phyloP scores from a whole-genome alignment of 2,113 vertebrate species.

The Meleagris gallopavo region DNA sequence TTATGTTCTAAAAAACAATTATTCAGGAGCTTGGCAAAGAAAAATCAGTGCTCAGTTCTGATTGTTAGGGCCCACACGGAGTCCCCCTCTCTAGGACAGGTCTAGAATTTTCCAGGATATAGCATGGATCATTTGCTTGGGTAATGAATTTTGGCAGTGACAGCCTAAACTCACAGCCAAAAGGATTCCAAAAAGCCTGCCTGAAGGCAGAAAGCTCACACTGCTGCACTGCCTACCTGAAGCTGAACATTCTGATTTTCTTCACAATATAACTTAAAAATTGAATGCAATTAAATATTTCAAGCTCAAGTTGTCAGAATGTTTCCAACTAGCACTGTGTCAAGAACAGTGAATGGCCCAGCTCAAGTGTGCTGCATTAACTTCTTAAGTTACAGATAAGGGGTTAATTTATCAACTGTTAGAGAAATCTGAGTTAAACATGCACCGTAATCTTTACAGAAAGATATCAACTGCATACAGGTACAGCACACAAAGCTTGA shows the following conservation, averaged over 20 bases:
- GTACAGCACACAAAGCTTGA: not conserved
- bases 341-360: not conserved
- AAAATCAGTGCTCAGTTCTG: not conserved
- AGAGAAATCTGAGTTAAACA: not conserved
- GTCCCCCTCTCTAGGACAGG: not conserved
- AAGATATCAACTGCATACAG: not conserved
- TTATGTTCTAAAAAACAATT: not conserved
- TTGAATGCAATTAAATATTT: not conserved
- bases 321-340: not conserved
- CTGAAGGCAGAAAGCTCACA: not conserved
- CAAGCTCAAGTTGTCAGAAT: not conserved
- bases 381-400: not conserved
- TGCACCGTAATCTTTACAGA: not conserved
- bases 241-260: not conserved
- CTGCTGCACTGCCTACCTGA: not conserved
- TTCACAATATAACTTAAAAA: not conserved
- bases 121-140: not conserved
- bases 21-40: not conserved
- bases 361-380: not conserved
- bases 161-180: not conserved
- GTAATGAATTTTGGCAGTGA: not conserved
- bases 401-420: not conserved
- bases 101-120: not conserved
- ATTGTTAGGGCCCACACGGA: not conserved
- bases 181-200: not conserved